A percentile compares a stretch with the other conserved stretches of the same genome.
These are phyloP conservation scores for Coregonus suidteri DNA, from an alignment of 2,797 vertebrate genomes.

Conservation along the genomic window DNA sequence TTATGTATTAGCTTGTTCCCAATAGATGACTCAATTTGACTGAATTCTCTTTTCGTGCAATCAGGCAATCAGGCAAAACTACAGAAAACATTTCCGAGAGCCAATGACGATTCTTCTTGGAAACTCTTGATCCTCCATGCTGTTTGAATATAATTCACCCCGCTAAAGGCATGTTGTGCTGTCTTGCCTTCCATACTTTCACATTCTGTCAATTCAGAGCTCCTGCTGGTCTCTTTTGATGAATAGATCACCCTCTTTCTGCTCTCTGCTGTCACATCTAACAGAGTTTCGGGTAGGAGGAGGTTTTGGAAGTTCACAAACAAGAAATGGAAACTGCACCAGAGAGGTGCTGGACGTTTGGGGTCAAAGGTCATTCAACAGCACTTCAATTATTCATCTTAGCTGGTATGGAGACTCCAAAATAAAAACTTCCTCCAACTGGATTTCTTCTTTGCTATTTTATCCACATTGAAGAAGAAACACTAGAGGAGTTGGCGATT, in stretches of 20 bases:
- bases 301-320: background rate
- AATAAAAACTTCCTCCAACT: background rate
- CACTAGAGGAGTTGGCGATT: background rate
- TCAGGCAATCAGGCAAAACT: background rate
- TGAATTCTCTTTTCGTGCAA: background rate
- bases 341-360: background rate
- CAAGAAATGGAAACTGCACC: background rate
- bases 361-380: background rate
- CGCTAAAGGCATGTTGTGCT: constrained; percentile 13
- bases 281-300: background rate
- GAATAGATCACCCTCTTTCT: background rate
- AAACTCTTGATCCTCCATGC: too few relatives aligned
- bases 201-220: constrained; percentile 19
- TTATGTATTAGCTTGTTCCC: background rate
- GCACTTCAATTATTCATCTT: constrained; percentile 1
- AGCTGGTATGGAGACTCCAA: background rate
- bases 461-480: too few relatives aligned
- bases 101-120: background rate
- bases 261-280: background rate
- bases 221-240: constrained; percentile 3
- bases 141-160: background rate
- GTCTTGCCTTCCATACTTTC: constrained; percentile 17
- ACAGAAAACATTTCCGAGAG: background rate
- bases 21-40: background rate
- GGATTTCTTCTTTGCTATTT: background rate